Base-by-base conservation (phyloP, 1,140 invertebrate genomes). In the Caenorhabditis briggsae region DNA sequence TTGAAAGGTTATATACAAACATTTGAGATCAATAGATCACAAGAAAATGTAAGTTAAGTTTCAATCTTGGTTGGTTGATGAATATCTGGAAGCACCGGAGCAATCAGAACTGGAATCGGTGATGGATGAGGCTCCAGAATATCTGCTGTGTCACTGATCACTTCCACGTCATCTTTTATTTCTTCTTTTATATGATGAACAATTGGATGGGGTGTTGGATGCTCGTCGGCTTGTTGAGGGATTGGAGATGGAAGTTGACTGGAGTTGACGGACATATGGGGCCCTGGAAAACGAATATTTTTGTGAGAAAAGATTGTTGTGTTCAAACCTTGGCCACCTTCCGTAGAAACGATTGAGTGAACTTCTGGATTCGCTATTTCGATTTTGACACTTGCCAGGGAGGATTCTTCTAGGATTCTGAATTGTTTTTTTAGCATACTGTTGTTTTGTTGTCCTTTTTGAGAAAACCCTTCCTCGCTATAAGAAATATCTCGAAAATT, bases 41-140 rank as follows among this genome's bases (percentile, higher is more conserved):
- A 33, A 33, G 33, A 33, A 33, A 33, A 33, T 33, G 3, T 2
- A 33, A 33, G 33, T 33, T 33, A 33, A 33, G 33, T 33, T 53
- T 65, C 61, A 41, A 65, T 65, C 33, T 65, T 25, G 46, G 70
- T 78, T 11, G 70, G 70, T n/a, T 78, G 70, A 50, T 53, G n/a
- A 50, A 78, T 53, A n/a, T 25, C n/a, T 70, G 61, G 61, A 65
- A 41, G 11, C 25, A 41, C 61, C 18, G 41, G 5, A 74, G n/a
- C 46, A 18, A n/a, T 6, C 2, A 46, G 20, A 9, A 78, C 18
- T 11, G 70, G 20, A 9, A 78, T n/a, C 14, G 64, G 64, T 46
- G 33, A 43, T 5, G 12, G 33, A 5, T 12, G 9, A 53, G 70
- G 46, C 20, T 78, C 46, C 43, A 78, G 11, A 50, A 78, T 78